Evolutionary conservation across 2,113 vertebrate genomes (phyloP), one percentile per base, ranked within the genome.

Genomic region (Syngnathus floridae): DNA sequence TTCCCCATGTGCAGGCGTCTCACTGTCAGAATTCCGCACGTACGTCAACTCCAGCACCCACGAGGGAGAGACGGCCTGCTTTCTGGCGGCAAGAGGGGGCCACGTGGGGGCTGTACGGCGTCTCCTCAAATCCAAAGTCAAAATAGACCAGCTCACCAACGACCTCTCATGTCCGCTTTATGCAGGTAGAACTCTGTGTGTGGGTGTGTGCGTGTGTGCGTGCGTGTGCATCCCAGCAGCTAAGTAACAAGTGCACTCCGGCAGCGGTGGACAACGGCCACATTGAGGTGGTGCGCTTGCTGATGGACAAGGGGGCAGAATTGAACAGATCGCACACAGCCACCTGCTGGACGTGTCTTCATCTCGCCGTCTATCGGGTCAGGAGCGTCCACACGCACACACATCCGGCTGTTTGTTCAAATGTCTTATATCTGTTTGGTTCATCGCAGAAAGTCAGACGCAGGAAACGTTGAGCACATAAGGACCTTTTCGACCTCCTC

Each of bases 311-410:
- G 0, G 92, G 94, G 74, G 94, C 94, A 52, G 86, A 91, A 40
- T 85, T 95, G 62, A 88, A 94, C 74, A 83, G 93, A 55, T 79
- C 85, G 40, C 93, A 96, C 86, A 95, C 92, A 0, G 88, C 90
- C 57, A 95, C 93, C 59, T 92, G 93, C 64, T 98, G 96, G 97
- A 96, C 94, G 74, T 90, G 94, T 73, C 91, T 99, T 46, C 97
- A 99, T 69, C 93, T 94, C 76, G 95, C 96, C 79, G 90, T 90
- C 74, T 94, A 87, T 59, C 86, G 82, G 87, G 90, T 88, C 49
- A 22, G 26, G 26, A 31, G 26, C 26, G 26, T 0, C 48, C 16
- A 43, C 37, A 41, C 9, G 40, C 40, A 13, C 9, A 41, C 40
- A 41, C 40, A 41, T n/a, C 12, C 4, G 40, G 40, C 9, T 41